phyloP scores from a whole-genome alignment of 2,888 invertebrate genomes.

The Cyclophora albipunctata region DNA sequence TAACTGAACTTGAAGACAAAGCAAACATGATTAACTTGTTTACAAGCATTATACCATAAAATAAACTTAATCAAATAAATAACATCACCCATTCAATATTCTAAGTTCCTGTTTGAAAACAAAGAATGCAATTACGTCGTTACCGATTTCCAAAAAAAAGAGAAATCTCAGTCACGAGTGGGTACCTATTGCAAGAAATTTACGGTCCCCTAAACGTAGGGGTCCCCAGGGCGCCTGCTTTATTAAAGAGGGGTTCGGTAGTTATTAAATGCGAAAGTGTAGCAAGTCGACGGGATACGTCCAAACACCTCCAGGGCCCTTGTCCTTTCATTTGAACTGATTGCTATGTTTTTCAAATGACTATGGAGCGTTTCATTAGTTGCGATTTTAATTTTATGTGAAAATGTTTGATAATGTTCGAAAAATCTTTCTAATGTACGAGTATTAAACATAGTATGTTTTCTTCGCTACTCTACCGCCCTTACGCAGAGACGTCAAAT shows the following conservation, averaged over 20 bases:
- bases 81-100: too few relatives aligned
- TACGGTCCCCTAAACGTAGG: slow-evolving; percentile 43
- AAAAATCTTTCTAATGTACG: too few relatives aligned
- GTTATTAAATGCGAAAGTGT: slow-evolving; percentile 62
- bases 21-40: too few relatives aligned
- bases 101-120: too few relatives aligned
- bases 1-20: too few relatives aligned
- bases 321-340: slow-evolving; percentile 25
- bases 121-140: slow-evolving; percentile 43
- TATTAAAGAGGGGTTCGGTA: slow-evolving; percentile 63
- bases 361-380: neutral
- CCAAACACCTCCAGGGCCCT: slow-evolving; percentile 52
- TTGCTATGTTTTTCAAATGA: neutral
- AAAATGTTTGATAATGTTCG: too few relatives aligned
- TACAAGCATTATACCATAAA: too few relatives aligned
- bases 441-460: too few relatives aligned
- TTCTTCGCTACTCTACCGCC: too few relatives aligned
- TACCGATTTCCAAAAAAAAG: slow-evolving; percentile 17
- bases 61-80: too few relatives aligned
- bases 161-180: slow-evolving; percentile 55
- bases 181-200: slow-evolving; percentile 35
- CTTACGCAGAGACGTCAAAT: too few relatives aligned
- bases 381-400: too few relatives aligned
- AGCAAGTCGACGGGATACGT: slow-evolving; percentile 31
- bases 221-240: slow-evolving; percentile 52